Evolutionary conservation across 2,888 invertebrate genomes (phyloP), one percentile per base, ranked within the genome.

Genomic region (Chloroclystis v-ata): DNA sequence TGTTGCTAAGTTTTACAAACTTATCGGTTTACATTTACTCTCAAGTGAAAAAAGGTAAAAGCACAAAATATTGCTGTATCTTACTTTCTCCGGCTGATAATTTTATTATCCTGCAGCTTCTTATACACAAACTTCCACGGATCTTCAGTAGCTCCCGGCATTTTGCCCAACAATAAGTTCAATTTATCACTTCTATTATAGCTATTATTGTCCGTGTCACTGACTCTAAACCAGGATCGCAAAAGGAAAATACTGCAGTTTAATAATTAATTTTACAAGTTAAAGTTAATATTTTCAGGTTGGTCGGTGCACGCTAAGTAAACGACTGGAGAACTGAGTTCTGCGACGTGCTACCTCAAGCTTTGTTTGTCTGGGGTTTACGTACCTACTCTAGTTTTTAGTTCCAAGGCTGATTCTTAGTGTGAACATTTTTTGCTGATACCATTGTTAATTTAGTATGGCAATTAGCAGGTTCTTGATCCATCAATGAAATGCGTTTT

Each of bases 111-210:
- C 54, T 85, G 82, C 20, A 87, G 66, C 53, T 76, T 83, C 54
- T 71, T 80, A 45, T 69, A 84, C 43, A 87, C 71, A 56, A 78
- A 82, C 52, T 60, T 78, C 87, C 87, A 87, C 1, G 80, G 80
- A 55, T 86, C 86, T 7, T 73, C 66, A 9, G 65, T 58, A 4
- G 51, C 65, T 42, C 55, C 60, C 41, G 72, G 68, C 79, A 75
- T 81, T 62, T 61, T 75, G 49, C 66, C 56, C 47, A 37, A 46
- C 49, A 4, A 4, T 20, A 20, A 4, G 2, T 4, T 4, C 20
- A 5, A 2, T 4, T 5, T 37, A 47, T 32, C 44, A 43, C 40
- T 44, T 40, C 16, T 32, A 2, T n/a, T 13, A 26, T 14, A 40
- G 24, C 4, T 5, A 8, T 6, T 11, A 28, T 16, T 13, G 14